Evolutionary conservation across 2,888 invertebrate genomes (phyloP), one percentile per base, ranked within the genome.

Genomic region (Cantharis rufa): DNA sequence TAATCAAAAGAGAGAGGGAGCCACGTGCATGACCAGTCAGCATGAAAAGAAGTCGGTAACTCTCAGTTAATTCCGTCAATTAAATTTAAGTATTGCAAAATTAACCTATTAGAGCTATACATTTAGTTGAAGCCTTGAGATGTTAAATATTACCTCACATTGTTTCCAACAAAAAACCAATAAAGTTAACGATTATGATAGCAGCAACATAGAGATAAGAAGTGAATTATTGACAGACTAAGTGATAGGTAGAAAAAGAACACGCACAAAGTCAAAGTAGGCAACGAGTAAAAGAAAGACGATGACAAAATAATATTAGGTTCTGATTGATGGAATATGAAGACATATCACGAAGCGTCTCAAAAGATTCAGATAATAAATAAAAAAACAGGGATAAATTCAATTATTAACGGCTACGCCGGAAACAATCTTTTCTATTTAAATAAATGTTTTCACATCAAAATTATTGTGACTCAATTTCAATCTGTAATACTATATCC

Each of bases 141-240:
- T 72, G 48, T 68, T 48, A 48, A 69, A 72, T 75, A 72, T 75
- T 75, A 75, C 69, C 63, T 75, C 69, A 75, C 72, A 75, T 75
- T 75, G 71, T 75, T 71, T 72, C 69, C 75, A 75, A 75, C 72
- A 75, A 72, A 72, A 74, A 75, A 75, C 72, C 75, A 75, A 75
- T 75, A 75, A 75, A 75, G 71, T 69, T 75, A 75, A 75, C 75
- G 75, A 62, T 72, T 21, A 28, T 62, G 75, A 75, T 75, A 75
- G 75, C 66, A 68, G 62, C 63, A 68, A 71, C 61, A 62, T 13
- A 72, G 72, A 75, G 72, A 75, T 75, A 75, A 75, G 72, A 13
- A 74, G 74, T 74, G 72, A 75, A 72, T 75, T 75, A 75, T 75
- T 75, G 75, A 75, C 75, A 75, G 69, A 18, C 27, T 48, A 68